Conservation (phyloP, 1,140 invertebrate genomes). For the Ptiloglossa arizonensis region DNA sequence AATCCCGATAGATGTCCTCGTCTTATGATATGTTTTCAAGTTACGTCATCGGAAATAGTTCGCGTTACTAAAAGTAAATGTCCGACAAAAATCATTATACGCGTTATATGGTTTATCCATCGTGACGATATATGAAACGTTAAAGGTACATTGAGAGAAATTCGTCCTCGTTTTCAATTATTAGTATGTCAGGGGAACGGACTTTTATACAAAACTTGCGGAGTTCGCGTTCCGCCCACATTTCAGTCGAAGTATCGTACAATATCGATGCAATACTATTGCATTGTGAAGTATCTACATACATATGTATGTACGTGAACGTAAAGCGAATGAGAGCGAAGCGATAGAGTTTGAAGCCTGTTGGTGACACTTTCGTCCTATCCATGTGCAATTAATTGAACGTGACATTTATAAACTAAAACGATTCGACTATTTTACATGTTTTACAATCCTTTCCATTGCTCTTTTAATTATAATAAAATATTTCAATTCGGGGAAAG, state of each 20-base stretch:
- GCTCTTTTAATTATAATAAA: background rate
- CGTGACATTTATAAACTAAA: background rate
- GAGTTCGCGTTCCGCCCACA: conserved; percentile 14
- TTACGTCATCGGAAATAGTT: background rate
- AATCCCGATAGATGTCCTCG: background rate
- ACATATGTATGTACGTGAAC: conserved; percentile 12
- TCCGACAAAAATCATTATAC: background rate
- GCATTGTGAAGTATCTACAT: background rate
- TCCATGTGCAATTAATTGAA: background rate
- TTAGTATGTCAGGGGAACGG: background rate
- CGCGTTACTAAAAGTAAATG: background rate
- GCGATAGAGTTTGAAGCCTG: background rate
- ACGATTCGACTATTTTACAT: background rate
- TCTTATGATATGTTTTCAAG: background rate
- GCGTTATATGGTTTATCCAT: background rate
- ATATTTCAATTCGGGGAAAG: background rate
- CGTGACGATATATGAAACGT: background rate
- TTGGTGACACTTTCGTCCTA: background rate
- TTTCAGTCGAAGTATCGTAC: background rate
- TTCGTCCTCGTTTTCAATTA: background rate
- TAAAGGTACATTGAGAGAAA: background rate
- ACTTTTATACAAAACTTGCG: conserved; percentile 22
- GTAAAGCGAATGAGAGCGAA: conserved; percentile 11
- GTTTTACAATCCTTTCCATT: background rate
- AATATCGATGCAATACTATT: conserved; percentile 23